phyloP scores from a whole-genome alignment of 1,140 invertebrate species.

The Hylyphantes graminicola region DNA sequence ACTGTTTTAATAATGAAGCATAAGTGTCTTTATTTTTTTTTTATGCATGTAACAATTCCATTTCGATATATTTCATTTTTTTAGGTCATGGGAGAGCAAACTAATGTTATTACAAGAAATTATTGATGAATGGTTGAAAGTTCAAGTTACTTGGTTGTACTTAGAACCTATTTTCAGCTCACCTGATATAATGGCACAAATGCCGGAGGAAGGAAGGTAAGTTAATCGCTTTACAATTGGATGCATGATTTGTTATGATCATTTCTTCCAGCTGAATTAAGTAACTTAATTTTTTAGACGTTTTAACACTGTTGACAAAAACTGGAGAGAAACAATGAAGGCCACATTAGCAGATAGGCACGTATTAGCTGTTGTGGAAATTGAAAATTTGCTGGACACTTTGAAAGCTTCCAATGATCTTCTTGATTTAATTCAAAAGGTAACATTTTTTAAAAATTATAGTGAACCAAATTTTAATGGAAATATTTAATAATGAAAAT shows the following conservation, averaged over 20 bases:
- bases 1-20: not conserved
- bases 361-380: conserved; percentile 86
- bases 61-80: not conserved
- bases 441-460: conserved; percentile 1
- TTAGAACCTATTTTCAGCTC: conserved; percentile 97
- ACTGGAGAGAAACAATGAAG: conserved; percentile 95
- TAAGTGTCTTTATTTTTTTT: not conserved
- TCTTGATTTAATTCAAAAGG: conserved; percentile 64
- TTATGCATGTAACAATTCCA: not conserved
- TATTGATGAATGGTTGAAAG: conserved; percentile 94
- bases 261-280: not conserved
- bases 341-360: conserved; percentile 80
- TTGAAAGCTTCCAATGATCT: conserved; percentile 89
- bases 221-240: not conserved
- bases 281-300: conserved; percentile 58
- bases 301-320: conserved; percentile 66
- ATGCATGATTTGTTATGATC: not conserved
- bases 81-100: conserved; percentile 71
- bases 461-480: not conserved
- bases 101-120: conserved; percentile 78
- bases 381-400: conserved; percentile 91
- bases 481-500: not conserved
- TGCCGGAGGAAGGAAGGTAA: conserved; percentile 84
- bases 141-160: conserved; percentile 97
- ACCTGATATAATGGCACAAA: conserved; percentile 94